These are phyloP conservation scores for Drosophila barbarae DNA, from an alignment of 2,888 invertebrate species.

Conservation along the genomic window DNA sequence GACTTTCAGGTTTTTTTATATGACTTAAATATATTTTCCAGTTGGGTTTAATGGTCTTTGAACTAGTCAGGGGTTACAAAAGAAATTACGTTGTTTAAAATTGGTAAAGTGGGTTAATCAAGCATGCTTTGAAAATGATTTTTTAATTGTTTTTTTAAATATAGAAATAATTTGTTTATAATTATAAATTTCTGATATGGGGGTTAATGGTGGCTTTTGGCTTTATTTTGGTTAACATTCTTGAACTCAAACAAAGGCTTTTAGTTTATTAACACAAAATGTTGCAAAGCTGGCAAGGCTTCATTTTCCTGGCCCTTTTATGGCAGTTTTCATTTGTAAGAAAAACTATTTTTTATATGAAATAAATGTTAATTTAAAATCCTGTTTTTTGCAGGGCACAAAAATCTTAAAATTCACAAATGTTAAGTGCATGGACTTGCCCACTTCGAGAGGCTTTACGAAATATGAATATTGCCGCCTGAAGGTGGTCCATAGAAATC, in stretches of 20 bases:
- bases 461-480: slow-evolving; percentile 55
- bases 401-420: slow-evolving; percentile 60
- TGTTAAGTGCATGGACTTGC: slow-evolving; percentile 54
- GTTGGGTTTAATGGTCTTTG: slow-evolving; percentile 42
- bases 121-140: background rate
- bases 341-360: too few relatives aligned
- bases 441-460: slow-evolving; percentile 45
- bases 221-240: too few relatives aligned
- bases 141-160: slow-evolving; percentile 13
- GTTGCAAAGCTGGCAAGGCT: background rate
- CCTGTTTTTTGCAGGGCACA: slow-evolving; percentile 4
- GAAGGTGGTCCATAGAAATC: slow-evolving; percentile 56
- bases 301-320: background rate
- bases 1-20: slow-evolving; percentile 7
- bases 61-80: slow-evolving; percentile 17
- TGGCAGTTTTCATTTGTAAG: slow-evolving; percentile 5
- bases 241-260: background rate
- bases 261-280: background rate
- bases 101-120: slow-evolving; percentile 5
- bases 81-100: slow-evolving; percentile 13
- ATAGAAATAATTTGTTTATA: background rate
- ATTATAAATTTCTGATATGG: background rate
- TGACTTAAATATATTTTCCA: background rate
- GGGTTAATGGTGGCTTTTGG: background rate
- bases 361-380: background rate